A percentile compares a stretch with the other conserved stretches of the same genome.
Evolutionary conservation across 1,140 invertebrate species (phyloP).

Genomic region (Panagrolaimus sp.): DNA sequence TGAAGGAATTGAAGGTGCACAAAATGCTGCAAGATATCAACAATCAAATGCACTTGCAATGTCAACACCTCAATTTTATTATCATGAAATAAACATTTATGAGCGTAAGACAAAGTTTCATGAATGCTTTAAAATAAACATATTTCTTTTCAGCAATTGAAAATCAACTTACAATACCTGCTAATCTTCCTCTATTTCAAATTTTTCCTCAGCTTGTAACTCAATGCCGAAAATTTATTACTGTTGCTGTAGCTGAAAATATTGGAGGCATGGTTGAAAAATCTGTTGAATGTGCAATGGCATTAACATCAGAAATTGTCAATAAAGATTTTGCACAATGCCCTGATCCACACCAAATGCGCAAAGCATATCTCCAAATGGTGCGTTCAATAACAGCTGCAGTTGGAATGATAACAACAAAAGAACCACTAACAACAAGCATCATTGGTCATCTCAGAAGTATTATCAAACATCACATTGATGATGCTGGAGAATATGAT

Average conservation of each 20-base stretch:
- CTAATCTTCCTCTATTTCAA: constrained; percentile 62
- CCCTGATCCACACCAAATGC: constrained; percentile 83
- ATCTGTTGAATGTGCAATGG: constrained; percentile 88
- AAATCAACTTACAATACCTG: neutral
- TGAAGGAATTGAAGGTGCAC: too few relatives aligned
- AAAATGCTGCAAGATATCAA: too few relatives aligned
- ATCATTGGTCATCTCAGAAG: constrained; percentile 80
- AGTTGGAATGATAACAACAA: constrained; percentile 94
- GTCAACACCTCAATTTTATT: neutral
- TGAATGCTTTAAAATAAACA: neutral
- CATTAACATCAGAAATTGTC: constrained; percentile 88
- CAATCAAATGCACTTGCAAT: too few relatives aligned
- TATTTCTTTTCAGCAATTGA: neutral
- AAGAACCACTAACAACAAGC: constrained; percentile 79
- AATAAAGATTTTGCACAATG: constrained; percentile 96
- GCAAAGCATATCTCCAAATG: constrained; percentile 87
- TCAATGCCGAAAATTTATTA: constrained; percentile 76
- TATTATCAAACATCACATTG: constrained; percentile 59
- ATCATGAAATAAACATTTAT: neutral
- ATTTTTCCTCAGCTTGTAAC: constrained; percentile 69
- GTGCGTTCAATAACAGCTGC: constrained; percentile 89
- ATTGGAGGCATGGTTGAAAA: constrained; percentile 82
- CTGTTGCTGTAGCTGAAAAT: constrained; percentile 82
- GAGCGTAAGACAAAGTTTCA: too few relatives aligned
- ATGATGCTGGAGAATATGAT: constrained; percentile 2